These are phyloP conservation scores for Catocala sponsa DNA, from an alignment of 2,888 invertebrate genomes.

Conservation along the genomic window DNA sequence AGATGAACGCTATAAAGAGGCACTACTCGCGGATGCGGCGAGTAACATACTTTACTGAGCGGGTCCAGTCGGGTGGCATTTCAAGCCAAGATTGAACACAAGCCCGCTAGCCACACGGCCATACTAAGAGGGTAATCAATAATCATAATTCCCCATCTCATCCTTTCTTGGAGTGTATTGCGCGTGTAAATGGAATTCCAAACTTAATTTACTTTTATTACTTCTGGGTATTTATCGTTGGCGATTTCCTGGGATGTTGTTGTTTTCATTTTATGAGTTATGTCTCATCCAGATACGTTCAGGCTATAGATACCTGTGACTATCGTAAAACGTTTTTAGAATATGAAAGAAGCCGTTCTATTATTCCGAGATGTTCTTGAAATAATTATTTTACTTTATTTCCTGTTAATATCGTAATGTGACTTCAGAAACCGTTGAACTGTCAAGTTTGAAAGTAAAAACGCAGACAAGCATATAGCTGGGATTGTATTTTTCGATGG, in stretches of 20 bases:
- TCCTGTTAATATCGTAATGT: no score
- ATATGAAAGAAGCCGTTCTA: no score
- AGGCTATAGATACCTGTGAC: no score
- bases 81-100: slow-evolving; percentile 61
- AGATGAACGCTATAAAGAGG: slow-evolving; percentile 47
- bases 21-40: slow-evolving; percentile 65
- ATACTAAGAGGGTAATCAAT: slow-evolving; percentile 42
- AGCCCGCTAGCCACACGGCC: slow-evolving; percentile 51
- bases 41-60: slow-evolving; percentile 66
- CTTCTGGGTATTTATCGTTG: slow-evolving; percentile 1
- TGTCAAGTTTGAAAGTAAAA: no score
- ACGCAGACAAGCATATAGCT: no score
- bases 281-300: not conserved
- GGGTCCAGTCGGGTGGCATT: slow-evolving; percentile 70
- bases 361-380: no score
- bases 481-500: no score
- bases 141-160: slow-evolving; percentile 47
- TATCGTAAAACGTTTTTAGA: no score
- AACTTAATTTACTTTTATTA: slow-evolving; percentile 27
- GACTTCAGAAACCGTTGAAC: no score
- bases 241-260: not conserved
- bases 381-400: no score
- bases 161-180: slow-evolving; percentile 32
- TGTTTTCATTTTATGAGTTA: not conserved
- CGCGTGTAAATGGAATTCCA: slow-evolving; percentile 26